Evolutionary conservation across 2,888 invertebrate species (phyloP).

Genomic region (Patella depressa): DNA sequence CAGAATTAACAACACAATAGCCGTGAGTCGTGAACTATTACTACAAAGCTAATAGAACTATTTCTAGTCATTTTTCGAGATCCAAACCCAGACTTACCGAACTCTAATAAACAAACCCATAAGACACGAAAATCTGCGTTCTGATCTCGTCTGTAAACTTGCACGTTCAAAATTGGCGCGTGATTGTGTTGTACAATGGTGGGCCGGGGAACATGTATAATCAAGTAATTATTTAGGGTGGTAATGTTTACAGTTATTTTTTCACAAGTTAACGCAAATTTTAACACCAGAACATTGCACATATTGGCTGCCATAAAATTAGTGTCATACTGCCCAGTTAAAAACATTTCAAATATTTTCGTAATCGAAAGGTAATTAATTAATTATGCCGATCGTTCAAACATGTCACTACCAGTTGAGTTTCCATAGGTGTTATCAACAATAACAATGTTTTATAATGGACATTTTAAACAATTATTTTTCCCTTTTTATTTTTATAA

Average conservation of each 20-base stretch:
- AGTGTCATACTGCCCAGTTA: background rate
- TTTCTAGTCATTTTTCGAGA: no score
- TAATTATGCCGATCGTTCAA: no score
- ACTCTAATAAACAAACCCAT: conserved; percentile 16
- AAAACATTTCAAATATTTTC: no score
- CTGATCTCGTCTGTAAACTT: conserved; percentile 24
- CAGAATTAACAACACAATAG: no score
- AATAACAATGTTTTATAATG: no score
- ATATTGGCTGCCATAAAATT: background rate
- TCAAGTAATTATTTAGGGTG: background rate
- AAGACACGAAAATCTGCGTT: conserved; percentile 24
- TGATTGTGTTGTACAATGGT: conserved; percentile 51
- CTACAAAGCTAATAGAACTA: no score
- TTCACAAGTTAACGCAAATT: background rate
- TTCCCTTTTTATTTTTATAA: no score
- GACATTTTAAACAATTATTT: no score
- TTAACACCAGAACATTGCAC: background rate
- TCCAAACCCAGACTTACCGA: background rate
- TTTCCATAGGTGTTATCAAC: no score
- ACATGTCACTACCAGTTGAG: no score
- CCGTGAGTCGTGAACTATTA: no score
- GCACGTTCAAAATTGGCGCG: conserved; percentile 67
- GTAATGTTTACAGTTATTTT: conserved; percentile 11
- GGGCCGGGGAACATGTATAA: conserved; percentile 48
- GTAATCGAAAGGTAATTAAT: no score